Evolutionary conservation across 2,888 invertebrate species (phyloP).

Genomic region (Myopa testacea): DNA sequence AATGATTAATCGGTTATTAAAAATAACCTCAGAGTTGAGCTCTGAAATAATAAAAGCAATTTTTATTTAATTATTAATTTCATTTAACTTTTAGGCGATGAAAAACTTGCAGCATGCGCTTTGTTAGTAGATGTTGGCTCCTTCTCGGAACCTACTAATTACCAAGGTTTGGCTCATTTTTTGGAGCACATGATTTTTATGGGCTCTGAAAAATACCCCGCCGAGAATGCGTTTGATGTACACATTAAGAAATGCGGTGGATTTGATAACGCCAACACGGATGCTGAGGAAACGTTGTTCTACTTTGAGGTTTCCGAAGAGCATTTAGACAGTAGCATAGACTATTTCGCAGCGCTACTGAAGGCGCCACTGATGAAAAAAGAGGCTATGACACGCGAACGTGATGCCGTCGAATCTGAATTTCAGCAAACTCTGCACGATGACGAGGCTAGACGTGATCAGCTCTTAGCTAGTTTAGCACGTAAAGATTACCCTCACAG

Average conservation of each 20-base stretch:
- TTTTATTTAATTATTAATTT: neutral
- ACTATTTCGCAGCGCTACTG: slow-evolving; percentile 89
- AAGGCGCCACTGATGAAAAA: slow-evolving; percentile 86
- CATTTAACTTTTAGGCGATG: slow-evolving; percentile 53
- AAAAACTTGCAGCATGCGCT: slow-evolving; percentile 77
- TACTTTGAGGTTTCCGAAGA: slow-evolving; percentile 90
- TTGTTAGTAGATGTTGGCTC: slow-evolving; percentile 81
- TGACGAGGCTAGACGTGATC: slow-evolving; percentile 81
- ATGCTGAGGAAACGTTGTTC: slow-evolving; percentile 87
- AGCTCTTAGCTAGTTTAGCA: slow-evolving; percentile 79
- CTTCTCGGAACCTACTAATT: slow-evolving; percentile 83
- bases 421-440: slow-evolving; percentile 84
- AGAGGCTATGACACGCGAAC: slow-evolving; percentile 86
- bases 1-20: too few relatives aligned
- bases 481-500: slow-evolving; percentile 76
- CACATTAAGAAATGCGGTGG: slow-evolving; percentile 88
- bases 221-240: slow-evolving; percentile 87
- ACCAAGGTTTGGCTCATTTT: slow-evolving; percentile 87
- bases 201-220: slow-evolving; percentile 90
- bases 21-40: too few relatives aligned
- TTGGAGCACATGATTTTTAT: slow-evolving; percentile 94
- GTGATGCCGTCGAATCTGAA: slow-evolving; percentile 90
- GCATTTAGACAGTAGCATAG: slow-evolving; percentile 80
- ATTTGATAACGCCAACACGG: slow-evolving; percentile 87
- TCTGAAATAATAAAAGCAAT: too few relatives aligned